Evolutionary conservation across 1,140 invertebrate species (phyloP).

Genomic region (Drepana arcuata): DNA sequence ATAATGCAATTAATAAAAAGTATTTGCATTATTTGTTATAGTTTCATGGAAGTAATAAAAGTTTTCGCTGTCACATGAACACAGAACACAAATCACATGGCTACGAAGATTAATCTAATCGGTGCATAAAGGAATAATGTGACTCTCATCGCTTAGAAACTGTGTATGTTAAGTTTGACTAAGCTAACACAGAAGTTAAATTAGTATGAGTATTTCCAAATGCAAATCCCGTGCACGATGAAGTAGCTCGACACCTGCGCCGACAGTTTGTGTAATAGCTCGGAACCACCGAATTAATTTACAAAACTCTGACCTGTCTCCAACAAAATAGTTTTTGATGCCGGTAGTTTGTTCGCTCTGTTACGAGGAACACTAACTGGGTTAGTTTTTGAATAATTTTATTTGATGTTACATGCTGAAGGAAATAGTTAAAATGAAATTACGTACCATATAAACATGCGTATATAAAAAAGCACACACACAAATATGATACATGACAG

Average conservation of each 20-base stretch:
- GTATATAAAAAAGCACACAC: no score
- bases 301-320: constrained; percentile 58
- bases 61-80: constrained; percentile 1
- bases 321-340: constrained; percentile 58
- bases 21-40: constrained; percentile 5
- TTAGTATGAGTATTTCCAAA: constrained; percentile 62
- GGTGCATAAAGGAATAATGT: no score
- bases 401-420: constrained; percentile 8
- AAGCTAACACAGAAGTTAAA: constrained; percentile 62
- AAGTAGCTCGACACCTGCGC: constrained; percentile 50
- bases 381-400: constrained; percentile 14
- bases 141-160: constrained; percentile 20
- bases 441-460: no score
- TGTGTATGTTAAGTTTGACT: constrained; percentile 54
- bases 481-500: no score
- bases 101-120: no score
- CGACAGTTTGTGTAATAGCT: constrained; percentile 66
- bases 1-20: no score
- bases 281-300: constrained; percentile 66
- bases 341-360: constrained; percentile 8
- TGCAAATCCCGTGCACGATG: constrained; percentile 50
- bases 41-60: constrained; percentile 6
- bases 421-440: no score
- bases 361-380: constrained; percentile 5
- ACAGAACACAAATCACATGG: background rate